phyloP scores from a whole-genome alignment of 2,113 vertebrate species.

The Nansenia antarctica region DNA sequence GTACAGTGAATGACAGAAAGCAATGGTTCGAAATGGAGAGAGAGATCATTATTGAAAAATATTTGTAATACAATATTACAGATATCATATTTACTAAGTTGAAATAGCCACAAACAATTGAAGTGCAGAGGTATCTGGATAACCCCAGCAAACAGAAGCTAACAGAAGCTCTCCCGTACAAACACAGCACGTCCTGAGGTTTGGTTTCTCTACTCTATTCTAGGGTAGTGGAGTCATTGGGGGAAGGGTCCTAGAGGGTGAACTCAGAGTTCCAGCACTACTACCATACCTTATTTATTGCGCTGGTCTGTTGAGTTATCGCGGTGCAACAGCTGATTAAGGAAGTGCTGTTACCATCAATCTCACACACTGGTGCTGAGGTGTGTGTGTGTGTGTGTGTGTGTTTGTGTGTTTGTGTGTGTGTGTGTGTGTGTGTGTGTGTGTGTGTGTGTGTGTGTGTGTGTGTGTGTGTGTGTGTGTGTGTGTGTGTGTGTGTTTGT shows the following conservation, averaged over 20 bases:
- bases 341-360: not conserved
- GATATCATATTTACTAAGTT: no score
- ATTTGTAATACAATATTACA: no score
- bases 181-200: not conserved
- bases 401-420: not conserved
- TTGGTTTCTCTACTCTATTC: not conserved
- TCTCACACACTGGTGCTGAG: not conserved
- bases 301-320: not conserved
- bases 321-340: not conserved
- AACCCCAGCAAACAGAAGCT: not conserved
- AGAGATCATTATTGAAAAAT: not conserved
- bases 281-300: not conserved
- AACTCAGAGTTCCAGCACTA: not conserved
- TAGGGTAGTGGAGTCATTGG: not conserved
- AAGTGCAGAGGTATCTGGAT: no score
- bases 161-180: not conserved
- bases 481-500: no score
- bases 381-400: not conserved
- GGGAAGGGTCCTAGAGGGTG: not conserved
- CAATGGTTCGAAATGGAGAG: not conserved
- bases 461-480: not conserved
- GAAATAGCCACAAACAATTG: no score
- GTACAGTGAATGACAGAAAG: not conserved
- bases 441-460: not conserved
- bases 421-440: no score